Conservation (phyloP, 2,888 invertebrate genomes). For the Noctua comes region DNA sequence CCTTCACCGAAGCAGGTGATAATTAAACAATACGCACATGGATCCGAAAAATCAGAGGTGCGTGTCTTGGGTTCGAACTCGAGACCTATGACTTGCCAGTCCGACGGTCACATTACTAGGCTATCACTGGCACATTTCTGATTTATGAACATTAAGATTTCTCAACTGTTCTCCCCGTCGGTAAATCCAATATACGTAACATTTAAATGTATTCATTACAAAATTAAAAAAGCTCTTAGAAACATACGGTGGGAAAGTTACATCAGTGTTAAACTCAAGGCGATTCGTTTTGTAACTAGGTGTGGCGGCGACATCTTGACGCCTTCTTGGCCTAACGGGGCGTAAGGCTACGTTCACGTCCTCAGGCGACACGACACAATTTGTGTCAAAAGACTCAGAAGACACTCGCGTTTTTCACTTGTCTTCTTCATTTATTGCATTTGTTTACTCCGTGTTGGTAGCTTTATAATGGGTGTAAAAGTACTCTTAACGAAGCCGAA, state of each 20-base stretch:
- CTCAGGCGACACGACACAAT: not conserved
- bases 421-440: too few relatives aligned
- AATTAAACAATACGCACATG: too few relatives aligned
- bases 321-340: not conserved
- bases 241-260: constrained; percentile 13
- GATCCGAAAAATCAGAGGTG: too few relatives aligned
- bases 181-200: constrained; percentile 1
- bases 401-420: too few relatives aligned
- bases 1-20: too few relatives aligned
- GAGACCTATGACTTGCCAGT: too few relatives aligned
- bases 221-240: constrained; percentile 22
- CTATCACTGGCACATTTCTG: too few relatives aligned
- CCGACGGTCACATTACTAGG: too few relatives aligned
- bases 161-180: not conserved
- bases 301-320: constrained; percentile 54
- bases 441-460: too few relatives aligned
- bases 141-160: not conserved
- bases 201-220: constrained; percentile 28
- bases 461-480: too few relatives aligned
- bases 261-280: constrained; percentile 53
- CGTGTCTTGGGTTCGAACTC: too few relatives aligned
- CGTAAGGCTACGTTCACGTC: not conserved
- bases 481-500: too few relatives aligned
- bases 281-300: constrained; percentile 50
- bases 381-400: not conserved